Evolutionary conservation across 2,888 invertebrate species (phyloP).

Genomic region (Rhodophaea formosa): DNA sequence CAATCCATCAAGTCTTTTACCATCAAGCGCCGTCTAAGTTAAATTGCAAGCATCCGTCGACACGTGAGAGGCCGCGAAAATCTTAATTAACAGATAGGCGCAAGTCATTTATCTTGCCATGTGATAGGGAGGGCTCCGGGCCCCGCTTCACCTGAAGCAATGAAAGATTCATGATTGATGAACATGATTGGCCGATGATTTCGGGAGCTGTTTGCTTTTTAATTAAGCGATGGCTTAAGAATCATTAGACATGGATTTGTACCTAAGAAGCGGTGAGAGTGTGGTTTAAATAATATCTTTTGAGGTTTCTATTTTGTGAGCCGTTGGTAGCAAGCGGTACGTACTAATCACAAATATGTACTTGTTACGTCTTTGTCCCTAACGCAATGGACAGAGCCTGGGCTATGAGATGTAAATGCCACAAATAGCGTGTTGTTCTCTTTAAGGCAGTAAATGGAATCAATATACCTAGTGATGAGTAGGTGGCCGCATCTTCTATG

Average conservation of each 20-base stretch:
- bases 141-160: slow-evolving; percentile 54
- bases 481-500: no score
- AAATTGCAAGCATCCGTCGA: slow-evolving; percentile 72
- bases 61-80: slow-evolving; percentile 74
- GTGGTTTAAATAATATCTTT: not conserved
- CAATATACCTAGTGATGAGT: no score
- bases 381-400: no score
- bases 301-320: no score
- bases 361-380: no score
- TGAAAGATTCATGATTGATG: slow-evolving; percentile 50
- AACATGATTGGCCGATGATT: slow-evolving; percentile 39
- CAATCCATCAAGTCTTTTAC: slow-evolving; percentile 17
- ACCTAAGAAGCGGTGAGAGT: not conserved
- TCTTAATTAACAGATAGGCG: slow-evolving; percentile 80
- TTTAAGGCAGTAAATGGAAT: no score
- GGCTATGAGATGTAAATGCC: no score
- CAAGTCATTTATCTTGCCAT: slow-evolving; percentile 65
- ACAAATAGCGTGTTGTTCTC: no score
- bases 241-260: not conserved
- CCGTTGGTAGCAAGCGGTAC: no score
- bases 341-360: no score
- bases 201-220: slow-evolving; percentile 27
- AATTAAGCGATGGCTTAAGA: slow-evolving; percentile 23
- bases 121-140: slow-evolving; percentile 61
- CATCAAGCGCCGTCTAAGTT: slow-evolving; percentile 58